Percentiles rank a stretch among this genome's conserved stretches.
Conservation (phyloP, 2,888 invertebrate species). For the Drosophila yooni region DNA sequence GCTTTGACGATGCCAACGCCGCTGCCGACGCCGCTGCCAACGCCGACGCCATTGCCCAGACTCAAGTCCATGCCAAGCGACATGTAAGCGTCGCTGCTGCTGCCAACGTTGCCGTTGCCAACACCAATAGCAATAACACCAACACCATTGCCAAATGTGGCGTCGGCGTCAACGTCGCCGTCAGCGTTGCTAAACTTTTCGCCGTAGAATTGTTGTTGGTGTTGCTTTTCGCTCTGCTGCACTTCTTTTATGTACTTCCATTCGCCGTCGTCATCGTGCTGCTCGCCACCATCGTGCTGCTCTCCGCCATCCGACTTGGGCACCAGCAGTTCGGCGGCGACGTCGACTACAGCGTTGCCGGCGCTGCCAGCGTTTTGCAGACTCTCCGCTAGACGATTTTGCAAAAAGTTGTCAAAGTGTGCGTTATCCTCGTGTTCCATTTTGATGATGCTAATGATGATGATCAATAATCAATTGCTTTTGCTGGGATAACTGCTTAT, state of each 20-base stretch:
- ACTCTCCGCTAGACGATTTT: conserved; percentile 78
- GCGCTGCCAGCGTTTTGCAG: conserved; percentile 75
- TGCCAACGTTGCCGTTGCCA: conserved; percentile 45
- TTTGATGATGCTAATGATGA: conserved; percentile 45
- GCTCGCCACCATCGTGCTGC: conserved; percentile 61
- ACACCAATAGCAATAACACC: conserved; percentile 41
- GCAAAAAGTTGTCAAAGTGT: conserved; percentile 76
- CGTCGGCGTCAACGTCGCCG: conserved; percentile 36
- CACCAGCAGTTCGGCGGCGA: conserved; percentile 66
- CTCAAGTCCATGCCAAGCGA: conserved; percentile 61
- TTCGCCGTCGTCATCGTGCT: conserved; percentile 89
- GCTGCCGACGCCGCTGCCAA: conserved; percentile 32
- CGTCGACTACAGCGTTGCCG: conserved; percentile 57
- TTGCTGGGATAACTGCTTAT: conserved; percentile 25
- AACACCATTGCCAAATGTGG: conserved; percentile 40
- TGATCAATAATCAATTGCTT: conserved; percentile 50
- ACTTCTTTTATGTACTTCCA: conserved; percentile 92
- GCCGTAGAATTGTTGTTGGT: conserved; percentile 59
- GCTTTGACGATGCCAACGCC: conserved; percentile 49
- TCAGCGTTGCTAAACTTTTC: conserved; percentile 54
- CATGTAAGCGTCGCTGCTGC: conserved; percentile 54
- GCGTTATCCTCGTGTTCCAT: conserved; percentile 83
- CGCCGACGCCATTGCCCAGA: conserved; percentile 68
- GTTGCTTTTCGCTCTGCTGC: conserved; percentile 86
- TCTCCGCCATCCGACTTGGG: conserved; percentile 69